phyloP scores from a whole-genome alignment of 1,140 invertebrate genomes.

The Ips nitidus region DNA sequence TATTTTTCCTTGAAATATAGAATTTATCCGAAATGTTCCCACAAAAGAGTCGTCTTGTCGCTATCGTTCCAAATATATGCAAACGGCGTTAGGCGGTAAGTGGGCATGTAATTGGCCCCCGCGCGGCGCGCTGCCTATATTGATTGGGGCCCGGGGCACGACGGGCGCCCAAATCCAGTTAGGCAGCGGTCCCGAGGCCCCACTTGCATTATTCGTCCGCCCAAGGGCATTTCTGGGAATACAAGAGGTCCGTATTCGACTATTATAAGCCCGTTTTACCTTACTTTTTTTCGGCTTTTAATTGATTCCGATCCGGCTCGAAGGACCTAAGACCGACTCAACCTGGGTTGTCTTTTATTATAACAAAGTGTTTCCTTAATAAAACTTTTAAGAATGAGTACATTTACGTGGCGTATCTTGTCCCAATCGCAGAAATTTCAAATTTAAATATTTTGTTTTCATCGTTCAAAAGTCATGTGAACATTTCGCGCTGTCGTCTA shows the following conservation, averaged over 20 bases:
- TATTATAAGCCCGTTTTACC: not conserved
- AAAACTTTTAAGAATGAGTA: no score
- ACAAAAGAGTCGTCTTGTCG: slow-evolving; percentile 41
- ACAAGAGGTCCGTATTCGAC: slow-evolving; percentile 7
- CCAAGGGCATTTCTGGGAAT: slow-evolving; percentile 17
- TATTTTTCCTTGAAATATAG: no score
- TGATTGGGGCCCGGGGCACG: slow-evolving; percentile 46
- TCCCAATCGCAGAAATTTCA: no score
- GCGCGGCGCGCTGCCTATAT: slow-evolving; percentile 47
- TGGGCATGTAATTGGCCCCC: slow-evolving; percentile 54
- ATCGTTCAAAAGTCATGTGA: no score
- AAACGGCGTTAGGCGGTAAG: slow-evolving; percentile 53
- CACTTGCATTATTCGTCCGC: slow-evolving; percentile 18
- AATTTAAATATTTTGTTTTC: no score
- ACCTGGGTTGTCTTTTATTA: no score
- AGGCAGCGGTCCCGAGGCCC: slow-evolving; percentile 44
- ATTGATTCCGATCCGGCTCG: no score
- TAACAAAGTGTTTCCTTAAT: no score
- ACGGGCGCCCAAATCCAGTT: slow-evolving; percentile 46
- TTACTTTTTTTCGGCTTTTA: no score
- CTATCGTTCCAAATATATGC: slow-evolving; percentile 49
- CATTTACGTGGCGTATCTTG: no score
- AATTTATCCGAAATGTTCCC: not conserved
- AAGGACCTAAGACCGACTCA: no score
- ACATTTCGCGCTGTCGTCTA: no score